Base-by-base conservation (phyloP, 2,888 invertebrate species). In the Odiellus spinosus region DNA sequence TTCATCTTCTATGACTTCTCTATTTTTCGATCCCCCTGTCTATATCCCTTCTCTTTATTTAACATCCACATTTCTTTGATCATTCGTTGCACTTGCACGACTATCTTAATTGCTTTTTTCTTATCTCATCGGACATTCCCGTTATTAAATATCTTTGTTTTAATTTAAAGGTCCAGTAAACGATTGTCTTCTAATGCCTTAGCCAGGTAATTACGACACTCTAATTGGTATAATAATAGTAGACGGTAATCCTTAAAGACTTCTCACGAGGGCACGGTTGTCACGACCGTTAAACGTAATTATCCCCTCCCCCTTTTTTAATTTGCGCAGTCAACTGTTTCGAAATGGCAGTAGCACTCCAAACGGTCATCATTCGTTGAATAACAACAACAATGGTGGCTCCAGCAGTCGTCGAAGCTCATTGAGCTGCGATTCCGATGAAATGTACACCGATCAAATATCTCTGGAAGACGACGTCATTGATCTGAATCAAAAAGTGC, bases 391-490 rank as follows among this genome's bases (percentile, higher is more conserved):
- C 8, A 26, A 26, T 26, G 26, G 26, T 26, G 15, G 15, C 15
- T 38, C 38, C 2, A 38, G 2, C 18, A 53, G 53, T 43, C 48
- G 87, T 57, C 78, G 86, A 66, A 86, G 86, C 64, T 87, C 87
- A 58, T 84, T 80, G 63, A 86, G 86, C 68, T 83, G 82, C 48
- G 63, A 63, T 51, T 59, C 59, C 75, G 90, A 90, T 70, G 84
- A 88, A 79, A 87, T 85, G 73, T 87, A 87, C 56, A 88, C 91
- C 72, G 85, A 65, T 48, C 62, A 63, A 51, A 63, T 84, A 47
- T 85, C 86, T 57, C 71, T 88, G 57, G 83, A 84, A 66, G 90
- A 91, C 65, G 90, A 90, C 69, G 83, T 91, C 49, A 80, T 86
- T 69, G 88, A 90, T 70, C 78, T 91, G 63, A 90, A 83, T 69